A percentile compares a stretch with the other conserved stretches of the same genome.
These are phyloP conservation scores for Sinocyclocheilus anophthalmus DNA, from an alignment of 2,113 vertebrate species.

Conservation along the genomic window DNA sequence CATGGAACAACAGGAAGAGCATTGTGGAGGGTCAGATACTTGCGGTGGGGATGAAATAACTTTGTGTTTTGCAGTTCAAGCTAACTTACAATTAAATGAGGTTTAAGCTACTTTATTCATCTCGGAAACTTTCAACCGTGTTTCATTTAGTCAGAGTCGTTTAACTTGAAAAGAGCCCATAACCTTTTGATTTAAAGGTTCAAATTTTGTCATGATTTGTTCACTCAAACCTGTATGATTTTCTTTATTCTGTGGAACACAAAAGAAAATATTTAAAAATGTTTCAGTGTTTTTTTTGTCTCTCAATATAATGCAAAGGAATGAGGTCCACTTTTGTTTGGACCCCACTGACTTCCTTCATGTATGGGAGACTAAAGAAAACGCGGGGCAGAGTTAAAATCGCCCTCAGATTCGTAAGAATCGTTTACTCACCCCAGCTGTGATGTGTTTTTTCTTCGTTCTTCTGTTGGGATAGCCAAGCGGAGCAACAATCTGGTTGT, in stretches of 20 bases:
- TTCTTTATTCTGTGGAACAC: no score
- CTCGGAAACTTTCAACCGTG: neutral
- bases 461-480: no score
- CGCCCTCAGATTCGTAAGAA: neutral
- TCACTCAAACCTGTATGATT: neutral
- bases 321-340: neutral
- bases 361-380: no score
- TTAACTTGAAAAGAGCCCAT: no score
- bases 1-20: conserved; percentile 36
- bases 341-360: neutral
- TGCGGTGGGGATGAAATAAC: neutral
- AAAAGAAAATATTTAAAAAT: no score
- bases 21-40: conserved; percentile 27
- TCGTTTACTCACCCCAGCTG: neutral
- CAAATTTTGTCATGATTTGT: neutral
- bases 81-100: conserved; percentile 12
- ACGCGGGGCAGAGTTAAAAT: no score
- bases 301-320: no score
- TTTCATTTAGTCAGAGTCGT: conserved; percentile 4
- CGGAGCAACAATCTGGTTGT: no score
- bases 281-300: no score
- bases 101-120: neutral
- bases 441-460: no score
- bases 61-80: conserved; percentile 11
- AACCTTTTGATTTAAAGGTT: neutral